Conservation (phyloP, 2,797 vertebrate species). For the Syndactyla subalaris region DNA sequence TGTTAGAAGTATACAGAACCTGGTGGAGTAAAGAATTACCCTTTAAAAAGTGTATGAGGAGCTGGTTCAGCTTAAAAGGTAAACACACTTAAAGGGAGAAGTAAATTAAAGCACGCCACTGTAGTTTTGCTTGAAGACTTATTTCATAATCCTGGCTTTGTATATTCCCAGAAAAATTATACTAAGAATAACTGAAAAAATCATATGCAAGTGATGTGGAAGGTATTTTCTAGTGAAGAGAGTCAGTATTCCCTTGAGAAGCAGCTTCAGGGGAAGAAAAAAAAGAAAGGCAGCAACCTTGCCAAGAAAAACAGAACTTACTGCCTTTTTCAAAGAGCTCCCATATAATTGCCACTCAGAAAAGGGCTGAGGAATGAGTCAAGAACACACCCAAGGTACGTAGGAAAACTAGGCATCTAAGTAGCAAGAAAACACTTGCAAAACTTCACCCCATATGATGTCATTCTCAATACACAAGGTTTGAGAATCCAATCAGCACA, state of each 20-base stretch:
- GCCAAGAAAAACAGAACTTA: not conserved
- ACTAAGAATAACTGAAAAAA: not conserved
- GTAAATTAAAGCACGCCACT: not conserved
- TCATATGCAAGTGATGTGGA: not conserved
- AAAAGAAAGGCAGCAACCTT: not conserved
- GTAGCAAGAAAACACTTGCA: not conserved
- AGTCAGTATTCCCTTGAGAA: not conserved
- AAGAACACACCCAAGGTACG: not conserved
- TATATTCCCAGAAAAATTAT: not conserved
- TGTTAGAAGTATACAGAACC: not conserved
- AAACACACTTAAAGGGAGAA: not conserved
- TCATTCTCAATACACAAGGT: not conserved
- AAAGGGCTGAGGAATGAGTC: not conserved
- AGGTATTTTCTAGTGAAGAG: not conserved
- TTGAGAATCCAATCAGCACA: not conserved
- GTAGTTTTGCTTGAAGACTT: not conserved
- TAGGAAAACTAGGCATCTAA: rapidly evolving
- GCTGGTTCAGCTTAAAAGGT: not conserved
- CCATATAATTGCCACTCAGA: not conserved
- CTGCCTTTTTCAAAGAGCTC: not conserved
- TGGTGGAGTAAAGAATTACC: not conserved
- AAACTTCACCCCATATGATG: not conserved
- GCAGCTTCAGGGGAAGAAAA: not conserved
- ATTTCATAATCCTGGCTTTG: not conserved
- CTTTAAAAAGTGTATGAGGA: not conserved